Base-by-base conservation (phyloP, 2,113 vertebrate genomes). In the Pachycephala philippinensis region DNA sequence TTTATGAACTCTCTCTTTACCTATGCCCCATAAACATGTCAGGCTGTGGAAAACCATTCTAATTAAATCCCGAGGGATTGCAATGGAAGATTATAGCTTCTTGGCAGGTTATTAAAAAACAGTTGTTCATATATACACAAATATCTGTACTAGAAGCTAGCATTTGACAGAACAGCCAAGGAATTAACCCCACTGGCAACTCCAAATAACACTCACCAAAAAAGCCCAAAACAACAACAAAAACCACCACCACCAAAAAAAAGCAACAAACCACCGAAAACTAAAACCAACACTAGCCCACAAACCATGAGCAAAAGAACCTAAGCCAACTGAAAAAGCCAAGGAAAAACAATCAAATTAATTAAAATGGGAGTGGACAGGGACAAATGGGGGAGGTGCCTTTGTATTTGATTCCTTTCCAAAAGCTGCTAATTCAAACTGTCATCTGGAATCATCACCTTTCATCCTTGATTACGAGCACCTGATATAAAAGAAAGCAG, bases 1-100 rank as follows among this genome's bases (percentile, higher is more conserved):
- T 98, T 98, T 98, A 98, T 98, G 98, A 98, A 98, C 98, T 98
- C 98, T 98, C 98, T 98, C 97, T 98, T 98, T 98, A 98, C 98
- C 98, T 98, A 98, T 98, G 98, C 97, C 98, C 98, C 97, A 98
- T 98, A 98, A 98, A 98, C 98, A 98, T 98, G 98, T 98, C 98
- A 98, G 97, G 89, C 97, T 98, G 97, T 97, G 97, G 98, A 98
- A 98, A 98, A 96, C 95, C 97, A 98, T 98, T 98, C 97, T 98
- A 98, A 98, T 98, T 98, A 98, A 98, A 98, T 98, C 98, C 97
- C 94, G 3, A 96, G 97, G 98, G 95, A 98, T 94, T 86, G 91
- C 97, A 98, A 92, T 97, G 91, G 97, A 98, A 98, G 97, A 98
- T 98, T 98, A 98, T 97, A 98, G 97, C 97, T 98, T 98, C 97